These are phyloP conservation scores for Chaetorhynchus papuensis DNA, from an alignment of 2,113 vertebrate species.

Conservation along the genomic window DNA sequence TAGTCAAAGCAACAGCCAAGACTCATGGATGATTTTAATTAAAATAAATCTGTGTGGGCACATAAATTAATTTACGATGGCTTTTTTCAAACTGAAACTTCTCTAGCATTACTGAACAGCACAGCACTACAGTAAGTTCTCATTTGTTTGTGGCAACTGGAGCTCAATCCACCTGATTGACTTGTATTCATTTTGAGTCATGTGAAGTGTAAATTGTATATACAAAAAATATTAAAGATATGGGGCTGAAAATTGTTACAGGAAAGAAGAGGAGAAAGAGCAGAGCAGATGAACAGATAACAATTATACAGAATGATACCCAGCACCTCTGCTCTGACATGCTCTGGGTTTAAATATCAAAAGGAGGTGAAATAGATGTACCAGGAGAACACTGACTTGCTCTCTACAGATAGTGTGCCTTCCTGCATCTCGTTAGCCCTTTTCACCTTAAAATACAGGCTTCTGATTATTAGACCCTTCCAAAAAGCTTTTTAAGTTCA, in stretches of 20 bases:
- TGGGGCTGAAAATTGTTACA: background rate
- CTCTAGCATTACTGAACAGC: background rate
- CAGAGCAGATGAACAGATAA: background rate
- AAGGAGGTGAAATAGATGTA: background rate
- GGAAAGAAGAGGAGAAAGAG: background rate
- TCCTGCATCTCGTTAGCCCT: background rate
- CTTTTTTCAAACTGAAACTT: conserved; percentile 25
- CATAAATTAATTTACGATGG: background rate
- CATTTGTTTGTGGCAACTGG: background rate
- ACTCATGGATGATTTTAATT: conserved; percentile 66
- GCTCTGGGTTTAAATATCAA: background rate
- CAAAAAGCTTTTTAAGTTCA: background rate
- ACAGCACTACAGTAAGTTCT: background rate
- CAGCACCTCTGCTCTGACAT: background rate
- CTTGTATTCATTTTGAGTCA: background rate
- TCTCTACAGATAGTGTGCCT: background rate
- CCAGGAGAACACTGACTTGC: background rate
- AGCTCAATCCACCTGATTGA: background rate
- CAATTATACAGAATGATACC: background rate
- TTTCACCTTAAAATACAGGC: background rate
- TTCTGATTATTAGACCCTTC: background rate
- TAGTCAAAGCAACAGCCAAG: conserved; percentile 50
- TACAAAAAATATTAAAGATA: background rate
- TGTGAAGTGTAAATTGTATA: background rate
- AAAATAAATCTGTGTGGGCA: conserved; percentile 62